These are phyloP conservation scores for Cephalopachus bancanus DNA, from an alignment of 2,797 vertebrate species.

Conservation along the genomic window DNA sequence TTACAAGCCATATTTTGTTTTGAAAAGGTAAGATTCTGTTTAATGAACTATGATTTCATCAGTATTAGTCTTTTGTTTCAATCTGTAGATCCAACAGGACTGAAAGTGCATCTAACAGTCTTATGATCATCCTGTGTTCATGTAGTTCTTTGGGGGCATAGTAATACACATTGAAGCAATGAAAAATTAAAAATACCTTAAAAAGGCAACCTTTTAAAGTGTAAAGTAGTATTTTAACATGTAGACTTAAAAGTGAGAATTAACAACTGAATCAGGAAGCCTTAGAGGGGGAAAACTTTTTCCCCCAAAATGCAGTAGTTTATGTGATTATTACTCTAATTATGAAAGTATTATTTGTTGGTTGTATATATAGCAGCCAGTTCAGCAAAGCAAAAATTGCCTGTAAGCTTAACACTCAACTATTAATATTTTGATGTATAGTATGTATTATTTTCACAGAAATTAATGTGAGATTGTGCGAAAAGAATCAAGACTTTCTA, in stretches of 20 bases:
- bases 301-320: neutral
- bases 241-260: conserved; percentile 12
- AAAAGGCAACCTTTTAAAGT: conserved; percentile 47
- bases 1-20: conserved; percentile 64
- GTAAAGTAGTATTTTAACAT: conserved; percentile 54
- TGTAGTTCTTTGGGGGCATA: neutral
- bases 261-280: conserved; percentile 51
- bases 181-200: conserved; percentile 16
- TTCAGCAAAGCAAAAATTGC: conserved; percentile 65
- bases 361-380: conserved; percentile 26
- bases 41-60: conserved; percentile 33
- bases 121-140: neutral
- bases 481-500: conserved; percentile 52
- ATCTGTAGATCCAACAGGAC: neutral
- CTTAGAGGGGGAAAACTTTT: conserved; percentile 15
- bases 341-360: conserved; percentile 59
- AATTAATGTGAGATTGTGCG: conserved; percentile 63
- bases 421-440: conserved; percentile 42
- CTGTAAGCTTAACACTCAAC: conserved; percentile 27
- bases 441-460: conserved; percentile 51
- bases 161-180: neutral
- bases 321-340: conserved; percentile 43
- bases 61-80: neutral
- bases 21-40: conserved; percentile 58
- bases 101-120: neutral